Evolutionary conservation across 2,888 invertebrate species (phyloP).

Genomic region (Globia sparganii): DNA sequence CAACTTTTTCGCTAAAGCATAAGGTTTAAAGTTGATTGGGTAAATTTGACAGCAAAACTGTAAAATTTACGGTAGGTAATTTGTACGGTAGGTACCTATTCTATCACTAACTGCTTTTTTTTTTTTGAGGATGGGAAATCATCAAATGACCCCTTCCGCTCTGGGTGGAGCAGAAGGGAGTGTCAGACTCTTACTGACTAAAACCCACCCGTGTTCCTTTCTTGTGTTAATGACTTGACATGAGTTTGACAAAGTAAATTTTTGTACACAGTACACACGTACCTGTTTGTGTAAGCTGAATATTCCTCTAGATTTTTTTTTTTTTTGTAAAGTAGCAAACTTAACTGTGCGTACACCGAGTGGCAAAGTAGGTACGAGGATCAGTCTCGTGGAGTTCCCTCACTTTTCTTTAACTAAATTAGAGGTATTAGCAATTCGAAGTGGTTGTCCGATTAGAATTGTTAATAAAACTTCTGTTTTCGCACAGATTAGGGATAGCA

Average conservation of each 20-base stretch:
- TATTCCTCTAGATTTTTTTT: background rate
- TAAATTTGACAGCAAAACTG: too few species aligned
- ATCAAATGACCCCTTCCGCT: too few species aligned
- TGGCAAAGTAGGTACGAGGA: background rate
- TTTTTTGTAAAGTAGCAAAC: too few species aligned
- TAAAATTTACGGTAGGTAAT: too few species aligned
- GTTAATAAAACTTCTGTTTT: conserved; percentile 39
- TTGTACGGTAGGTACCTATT: too few species aligned
- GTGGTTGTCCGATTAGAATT: conserved; percentile 26
- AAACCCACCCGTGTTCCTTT: too few species aligned
- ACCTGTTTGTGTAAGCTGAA: background rate
- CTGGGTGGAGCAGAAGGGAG: too few species aligned
- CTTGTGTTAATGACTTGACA: background rate
- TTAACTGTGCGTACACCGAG: background rate
- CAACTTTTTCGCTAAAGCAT: too few species aligned
- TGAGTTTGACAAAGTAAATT: background rate
- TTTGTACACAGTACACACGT: background rate
- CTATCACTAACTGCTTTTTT: too few species aligned
- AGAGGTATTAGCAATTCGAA: conserved; percentile 40
- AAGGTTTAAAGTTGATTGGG: too few species aligned
- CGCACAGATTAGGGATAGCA: conserved; percentile 11
- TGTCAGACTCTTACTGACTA: too few species aligned
- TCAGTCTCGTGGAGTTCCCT: background rate
- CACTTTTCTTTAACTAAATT: conserved; percentile 25
- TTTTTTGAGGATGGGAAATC: too few species aligned